phyloP scores from a whole-genome alignment of 2,888 invertebrate genomes.

The Pandemis heparana region DNA sequence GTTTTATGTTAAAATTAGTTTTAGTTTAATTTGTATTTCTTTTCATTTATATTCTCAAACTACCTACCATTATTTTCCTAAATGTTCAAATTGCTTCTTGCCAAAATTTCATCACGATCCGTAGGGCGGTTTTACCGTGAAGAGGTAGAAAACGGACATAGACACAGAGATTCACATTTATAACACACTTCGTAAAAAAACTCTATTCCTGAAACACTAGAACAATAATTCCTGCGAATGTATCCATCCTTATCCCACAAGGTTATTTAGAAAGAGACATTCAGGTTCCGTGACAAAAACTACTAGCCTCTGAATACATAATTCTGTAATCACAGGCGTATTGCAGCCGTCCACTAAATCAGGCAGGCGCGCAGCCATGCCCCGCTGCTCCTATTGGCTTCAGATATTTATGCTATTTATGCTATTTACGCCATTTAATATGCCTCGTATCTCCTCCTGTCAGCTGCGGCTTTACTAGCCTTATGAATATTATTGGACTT shows the following conservation, averaged over 20 bases:
- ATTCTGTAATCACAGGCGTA: constrained; percentile 10
- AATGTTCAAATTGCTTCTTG: too few species aligned
- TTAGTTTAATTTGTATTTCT: too few species aligned
- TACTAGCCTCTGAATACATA: constrained; percentile 4
- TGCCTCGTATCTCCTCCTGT: constrained; percentile 17
- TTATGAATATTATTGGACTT: constrained; percentile 2
- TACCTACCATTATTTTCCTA: too few species aligned
- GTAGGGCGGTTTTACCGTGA: too few species aligned
- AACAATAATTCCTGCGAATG: too few species aligned
- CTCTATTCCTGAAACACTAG: too few species aligned
- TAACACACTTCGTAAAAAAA: too few species aligned
- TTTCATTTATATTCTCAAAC: too few species aligned
- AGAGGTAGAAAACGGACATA: too few species aligned
- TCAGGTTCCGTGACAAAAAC: not conserved
- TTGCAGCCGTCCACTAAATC: constrained; percentile 13
- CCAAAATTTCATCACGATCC: too few species aligned
- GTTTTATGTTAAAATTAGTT: too few species aligned
- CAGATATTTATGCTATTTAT: constrained; percentile 23
- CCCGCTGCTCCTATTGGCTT: constrained; percentile 11
- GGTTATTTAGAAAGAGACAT: not conserved
- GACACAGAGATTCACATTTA: too few species aligned
- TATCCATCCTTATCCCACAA: not conserved
- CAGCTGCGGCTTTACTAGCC: not conserved
- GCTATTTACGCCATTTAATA: constrained; percentile 3
- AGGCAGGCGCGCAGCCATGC: not conserved